Base-by-base conservation (phyloP, 2,113 vertebrate species). In the Passer domesticus region DNA sequence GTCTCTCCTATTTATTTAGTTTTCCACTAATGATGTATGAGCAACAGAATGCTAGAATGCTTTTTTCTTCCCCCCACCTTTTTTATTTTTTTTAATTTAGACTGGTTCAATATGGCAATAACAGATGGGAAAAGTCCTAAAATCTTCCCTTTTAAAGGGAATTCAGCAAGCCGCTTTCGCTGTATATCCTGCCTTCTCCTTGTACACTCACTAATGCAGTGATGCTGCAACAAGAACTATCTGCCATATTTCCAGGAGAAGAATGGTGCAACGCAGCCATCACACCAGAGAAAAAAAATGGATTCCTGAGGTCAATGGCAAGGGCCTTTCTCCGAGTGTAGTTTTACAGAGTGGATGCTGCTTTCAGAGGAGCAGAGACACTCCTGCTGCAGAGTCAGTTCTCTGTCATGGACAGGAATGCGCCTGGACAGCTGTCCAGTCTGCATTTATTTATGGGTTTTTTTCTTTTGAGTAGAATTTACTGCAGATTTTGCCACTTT, bases 61-160 rank as follows among this genome's bases (percentile, higher is more conserved):
- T 43, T 69, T 77, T 43, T 47, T 4, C 10, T 59, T 52, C 1
- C 2, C 9, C 4, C 8, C 3, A 9, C 0, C 1, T 4, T 9
- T 62, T 47, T 37, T 28, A 37, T 41, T 41, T 41, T 39, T 41
- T 85, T 72, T 52, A 49, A 60, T 10, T 85, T 84, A 64, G 13
- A 15, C 24, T 72, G 9, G 6, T 49, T 83, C 52, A 77, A 91
- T 67, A 33, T 35, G 21, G 44, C 11, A 39, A 12, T 13, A 37
- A 37, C 13, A 67, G 5, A 35, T n/a, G 8, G 5, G 11, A 68
- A 52, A 78, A 41, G 7, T 60, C 13, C 13, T 23, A 21, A 44
- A 52, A 59, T 24, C 5, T 22, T 35, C 18, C 9, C 9, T 39
- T 47, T 4, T 43, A 11, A 55, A 50, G 39, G 3, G 9, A 73